Conservation (phyloP, 2,888 invertebrate genomes). For the Tenodera sinensis region DNA sequence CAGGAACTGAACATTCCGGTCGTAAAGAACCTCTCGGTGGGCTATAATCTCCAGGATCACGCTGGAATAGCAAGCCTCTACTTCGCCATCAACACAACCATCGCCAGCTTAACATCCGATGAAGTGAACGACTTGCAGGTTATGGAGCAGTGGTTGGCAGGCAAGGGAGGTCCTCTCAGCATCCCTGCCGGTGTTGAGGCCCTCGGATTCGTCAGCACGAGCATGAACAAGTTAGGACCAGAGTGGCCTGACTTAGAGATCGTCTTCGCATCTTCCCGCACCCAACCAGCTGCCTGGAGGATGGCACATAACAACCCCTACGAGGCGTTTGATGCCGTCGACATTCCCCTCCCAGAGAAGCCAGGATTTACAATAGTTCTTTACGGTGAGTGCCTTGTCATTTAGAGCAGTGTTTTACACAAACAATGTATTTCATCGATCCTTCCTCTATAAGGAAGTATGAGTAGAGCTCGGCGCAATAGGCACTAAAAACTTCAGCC, state of each 20-base stretch:
- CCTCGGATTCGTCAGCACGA: slow-evolving; percentile 81
- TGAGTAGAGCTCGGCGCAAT: too few species aligned
- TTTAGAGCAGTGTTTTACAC: too few species aligned
- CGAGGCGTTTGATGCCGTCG: slow-evolving; percentile 25
- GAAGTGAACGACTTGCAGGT: slow-evolving; percentile 69
- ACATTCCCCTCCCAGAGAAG: not conserved
- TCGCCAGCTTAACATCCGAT: slow-evolving; percentile 71
- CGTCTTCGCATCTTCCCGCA: slow-evolving; percentile 79
- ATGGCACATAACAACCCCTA: slow-evolving; percentile 29
- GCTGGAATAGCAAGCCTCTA: slow-evolving; percentile 81
- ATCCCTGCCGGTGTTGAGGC: slow-evolving; percentile 78
- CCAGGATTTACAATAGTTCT: not conserved
- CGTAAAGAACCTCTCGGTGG: slow-evolving; percentile 68
- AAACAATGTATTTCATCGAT: too few species aligned
- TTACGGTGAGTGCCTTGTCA: not conserved
- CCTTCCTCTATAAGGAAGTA: too few species aligned
- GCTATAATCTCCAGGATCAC: slow-evolving; percentile 68
- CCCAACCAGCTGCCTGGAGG: slow-evolving; percentile 57
- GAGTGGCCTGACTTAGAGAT: slow-evolving; percentile 82
- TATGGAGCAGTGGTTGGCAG: slow-evolving; percentile 73
- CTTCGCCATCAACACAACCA: slow-evolving; percentile 74
- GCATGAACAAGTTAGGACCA: slow-evolving; percentile 64
- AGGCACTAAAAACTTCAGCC: too few species aligned
- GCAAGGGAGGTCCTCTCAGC: slow-evolving; percentile 80
- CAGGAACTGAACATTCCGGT: slow-evolving; percentile 68